These are phyloP conservation scores for Abrostola triplasia DNA, from an alignment of 2,888 invertebrate species.

Conservation along the genomic window DNA sequence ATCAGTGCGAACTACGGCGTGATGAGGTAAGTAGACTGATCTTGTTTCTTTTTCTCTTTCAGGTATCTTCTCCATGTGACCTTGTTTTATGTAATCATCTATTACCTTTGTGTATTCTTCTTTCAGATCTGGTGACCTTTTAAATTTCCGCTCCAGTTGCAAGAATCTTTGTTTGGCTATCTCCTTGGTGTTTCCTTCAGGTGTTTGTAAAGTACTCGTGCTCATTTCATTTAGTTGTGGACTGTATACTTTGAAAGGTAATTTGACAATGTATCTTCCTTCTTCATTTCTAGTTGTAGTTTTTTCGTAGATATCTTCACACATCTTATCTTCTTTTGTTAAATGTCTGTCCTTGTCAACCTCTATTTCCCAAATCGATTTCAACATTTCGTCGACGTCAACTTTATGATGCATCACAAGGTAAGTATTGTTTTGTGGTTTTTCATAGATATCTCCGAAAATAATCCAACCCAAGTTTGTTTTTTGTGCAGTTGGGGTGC, in stretches of 20 bases:
- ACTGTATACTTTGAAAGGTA: slow-evolving; percentile 37
- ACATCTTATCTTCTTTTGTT: slow-evolving; percentile 38
- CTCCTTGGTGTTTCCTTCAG: background rate
- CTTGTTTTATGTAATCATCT: background rate
- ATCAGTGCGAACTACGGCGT: background rate
- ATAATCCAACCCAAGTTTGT: slow-evolving; percentile 51
- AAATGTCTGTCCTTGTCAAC: slow-evolving; percentile 17
- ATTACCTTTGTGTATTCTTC: background rate
- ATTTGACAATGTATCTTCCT: slow-evolving; percentile 43
- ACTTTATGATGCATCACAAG: slow-evolving; percentile 25
- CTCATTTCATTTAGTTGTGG: background rate
- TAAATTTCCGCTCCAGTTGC: background rate
- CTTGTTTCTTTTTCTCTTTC: background rate
- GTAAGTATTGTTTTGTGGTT: slow-evolving; percentile 1
- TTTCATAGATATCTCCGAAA: slow-evolving; percentile 30
- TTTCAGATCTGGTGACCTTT: background rate
- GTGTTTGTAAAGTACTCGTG: background rate
- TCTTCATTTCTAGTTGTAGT: slow-evolving; percentile 26
- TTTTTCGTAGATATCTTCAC: slow-evolving; percentile 41
- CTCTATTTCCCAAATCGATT: slow-evolving; percentile 41
- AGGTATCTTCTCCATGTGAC: background rate
- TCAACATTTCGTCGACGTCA: slow-evolving; percentile 27
- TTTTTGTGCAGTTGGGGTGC: slow-evolving; percentile 42
- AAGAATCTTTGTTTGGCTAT: background rate
- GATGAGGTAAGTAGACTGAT: background rate